A percentile compares a stretch with the other conserved stretches of the same genome.
Evolutionary conservation across 2,888 invertebrate species (phyloP).

Genomic region (Lithophane leautieri): DNA sequence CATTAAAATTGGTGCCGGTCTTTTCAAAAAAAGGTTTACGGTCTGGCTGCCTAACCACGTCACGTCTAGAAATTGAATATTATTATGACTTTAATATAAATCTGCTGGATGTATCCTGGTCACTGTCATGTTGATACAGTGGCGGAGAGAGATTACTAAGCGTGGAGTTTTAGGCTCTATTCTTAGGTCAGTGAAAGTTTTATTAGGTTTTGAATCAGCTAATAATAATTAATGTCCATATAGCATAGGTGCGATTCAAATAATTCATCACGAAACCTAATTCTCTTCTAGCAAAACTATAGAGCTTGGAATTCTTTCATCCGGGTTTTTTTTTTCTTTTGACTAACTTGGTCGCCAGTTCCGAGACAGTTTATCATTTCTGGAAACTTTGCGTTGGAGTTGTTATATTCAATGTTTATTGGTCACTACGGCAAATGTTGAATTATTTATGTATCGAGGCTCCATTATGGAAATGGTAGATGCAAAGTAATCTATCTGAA

Average conservation of each 20-base stretch:
- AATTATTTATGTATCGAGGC: conserved; percentile 38
- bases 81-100: conserved; percentile 19
- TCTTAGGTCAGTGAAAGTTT: not conserved
- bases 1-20: conserved; percentile 49
- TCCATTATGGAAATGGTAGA: conserved; percentile 32
- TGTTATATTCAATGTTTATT: conserved; percentile 56
- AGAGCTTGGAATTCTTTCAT: not conserved
- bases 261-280: not conserved
- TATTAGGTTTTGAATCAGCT: not conserved
- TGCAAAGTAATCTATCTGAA: not conserved
- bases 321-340: conserved; percentile 35
- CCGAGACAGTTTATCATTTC: conserved; percentile 54
- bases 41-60: conserved; percentile 22
- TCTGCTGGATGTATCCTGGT: conserved; percentile 6
- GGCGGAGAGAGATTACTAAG: too few species aligned
- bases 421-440: conserved; percentile 41
- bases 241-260: too few species aligned
- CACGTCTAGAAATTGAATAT: conserved; percentile 36
- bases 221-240: too few species aligned
- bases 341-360: conserved; percentile 33
- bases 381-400: conserved; percentile 39
- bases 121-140: not conserved
- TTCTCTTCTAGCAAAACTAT: conserved; percentile 17
- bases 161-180: not conserved
- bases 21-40: conserved; percentile 39